Percentiles rank a stretch among this genome's conserved stretches.
Evolutionary conservation across 1,140 invertebrate genomes (phyloP).

Genomic region (Drosophila tsacasi): DNA sequence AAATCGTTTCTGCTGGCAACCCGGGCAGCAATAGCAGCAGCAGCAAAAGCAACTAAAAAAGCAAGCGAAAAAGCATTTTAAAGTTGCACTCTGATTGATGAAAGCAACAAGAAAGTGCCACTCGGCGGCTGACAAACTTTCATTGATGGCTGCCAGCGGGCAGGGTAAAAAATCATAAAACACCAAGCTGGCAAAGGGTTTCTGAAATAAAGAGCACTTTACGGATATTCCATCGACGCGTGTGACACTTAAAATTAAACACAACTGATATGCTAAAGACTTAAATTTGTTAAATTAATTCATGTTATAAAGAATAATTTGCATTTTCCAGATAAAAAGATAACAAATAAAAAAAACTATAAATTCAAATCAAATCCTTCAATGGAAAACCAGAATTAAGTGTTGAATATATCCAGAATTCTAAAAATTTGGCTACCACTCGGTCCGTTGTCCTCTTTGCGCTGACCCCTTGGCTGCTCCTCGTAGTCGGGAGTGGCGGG

Average conservation of each 20-base stretch:
- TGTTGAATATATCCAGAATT: conserved; percentile 22
- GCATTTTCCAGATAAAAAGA: background rate
- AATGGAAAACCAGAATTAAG: background rate
- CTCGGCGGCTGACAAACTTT: conserved; percentile 51
- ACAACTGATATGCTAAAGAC: background rate
- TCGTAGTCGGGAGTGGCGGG: conserved; percentile 25
- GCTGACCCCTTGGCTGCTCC: conserved; percentile 8
- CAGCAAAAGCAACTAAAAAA: conserved; percentile 17
- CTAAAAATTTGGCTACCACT: conserved; percentile 64
- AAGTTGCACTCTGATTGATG: conserved; percentile 68
- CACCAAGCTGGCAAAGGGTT: conserved; percentile 13
- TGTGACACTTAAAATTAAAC: background rate
- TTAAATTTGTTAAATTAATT: background rate
- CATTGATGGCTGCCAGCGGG: conserved; percentile 1
- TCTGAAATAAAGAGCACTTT: conserved; percentile 10
- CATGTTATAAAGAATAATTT: background rate
- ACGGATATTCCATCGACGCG: background rate
- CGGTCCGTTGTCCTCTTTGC: conserved; percentile 41
- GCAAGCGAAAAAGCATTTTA: conserved; percentile 27
- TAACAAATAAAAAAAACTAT: background rate
- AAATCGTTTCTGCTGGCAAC: conserved; percentile 55
- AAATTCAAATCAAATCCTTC: background rate
- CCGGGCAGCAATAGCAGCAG: conserved; percentile 2
- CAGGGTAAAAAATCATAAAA: conserved; percentile 15
- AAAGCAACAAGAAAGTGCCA: conserved; percentile 35